These are phyloP conservation scores for Caenorhabditis parvicauda DNA, from an alignment of 2,888 invertebrate species.

Conservation along the genomic window DNA sequence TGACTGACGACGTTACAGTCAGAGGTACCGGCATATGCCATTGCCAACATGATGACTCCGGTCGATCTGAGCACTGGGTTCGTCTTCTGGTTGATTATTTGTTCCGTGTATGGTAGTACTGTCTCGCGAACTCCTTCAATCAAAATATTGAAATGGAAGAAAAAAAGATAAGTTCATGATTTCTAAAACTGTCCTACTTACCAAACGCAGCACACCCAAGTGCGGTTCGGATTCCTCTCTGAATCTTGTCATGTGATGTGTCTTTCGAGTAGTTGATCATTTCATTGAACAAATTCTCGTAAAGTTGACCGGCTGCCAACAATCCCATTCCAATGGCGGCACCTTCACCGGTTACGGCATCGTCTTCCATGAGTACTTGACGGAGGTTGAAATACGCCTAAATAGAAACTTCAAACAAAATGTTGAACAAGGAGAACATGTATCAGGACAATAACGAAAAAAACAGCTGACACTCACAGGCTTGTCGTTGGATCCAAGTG, in stretches of 20 bases:
- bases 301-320: constrained; percentile 95
- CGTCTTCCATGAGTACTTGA: constrained; percentile 94
- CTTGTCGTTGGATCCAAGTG: constrained; percentile 91
- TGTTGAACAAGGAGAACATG: no score
- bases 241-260: constrained; percentile 95
- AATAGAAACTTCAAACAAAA: constrained; percentile 64
- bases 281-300: constrained; percentile 70
- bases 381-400: constrained; percentile 95
- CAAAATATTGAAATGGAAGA: background rate
- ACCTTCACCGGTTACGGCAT: constrained; percentile 97
- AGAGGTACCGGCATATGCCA: constrained; percentile 80
- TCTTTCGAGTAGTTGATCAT: constrained; percentile 79
- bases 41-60: constrained; percentile 92
- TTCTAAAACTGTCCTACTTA: background rate
- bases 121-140: constrained; percentile 66
- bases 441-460: no score
- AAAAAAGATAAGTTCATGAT: background rate
- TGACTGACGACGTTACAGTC: constrained; percentile 93
- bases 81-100: constrained; percentile 67
- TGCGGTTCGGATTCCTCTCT: constrained; percentile 92
- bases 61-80: constrained; percentile 69
- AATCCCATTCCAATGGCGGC: constrained; percentile 98
- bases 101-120: constrained; percentile 87
- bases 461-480: no score
- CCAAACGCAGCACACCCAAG: constrained; percentile 67